Evolutionary conservation across 2,113 vertebrate genomes (phyloP), one percentile per base, ranked within the genome.

Genomic region (Dryoscopus gambensis): DNA sequence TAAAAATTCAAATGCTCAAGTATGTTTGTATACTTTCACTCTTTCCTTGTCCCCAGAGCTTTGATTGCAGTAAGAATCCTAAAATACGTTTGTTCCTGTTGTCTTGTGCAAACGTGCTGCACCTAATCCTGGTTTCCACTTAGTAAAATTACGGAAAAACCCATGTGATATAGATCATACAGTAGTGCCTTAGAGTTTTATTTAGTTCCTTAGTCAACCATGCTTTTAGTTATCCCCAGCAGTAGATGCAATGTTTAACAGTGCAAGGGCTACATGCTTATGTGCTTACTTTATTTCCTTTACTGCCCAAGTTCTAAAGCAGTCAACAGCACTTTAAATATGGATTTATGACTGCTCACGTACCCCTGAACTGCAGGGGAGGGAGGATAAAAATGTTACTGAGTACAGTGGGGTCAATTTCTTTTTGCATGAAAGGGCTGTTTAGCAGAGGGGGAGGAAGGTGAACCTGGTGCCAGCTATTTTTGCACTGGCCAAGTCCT

Each of bases 201-300:
- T 93, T 94, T 96, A 93, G 89, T 89, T 88, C 73, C 69, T 92
- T 78, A 68, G 80, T 92, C 91, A 90, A 25, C 68, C 9, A 5
- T 67, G 76, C 56, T 92, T 81, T 95, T 81, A 73, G 91, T 78
- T 71, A 56, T 40, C 75, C 24, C 40, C 71, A 76, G 62, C 57
- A 69, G 31, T 17, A 49, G 92, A 63, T 30, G 11, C 65, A 67
- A 22, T 25, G 64, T 95, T 95, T 93, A 77, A 86, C 76, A 63
- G n/a, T 42, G 59, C 86, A 86, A 84, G 59, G 60, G 76, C 90
- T 44, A 64, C 73, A 63, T 96, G 90, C 88, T 94, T 95, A 59
- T 83, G 88, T 90, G 92, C 75, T 95, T 92, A 92, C 95, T 92
- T 77, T 90, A 67, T 95, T 95, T 95, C 92, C 75, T 94, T 93